Evolutionary conservation across 2,113 vertebrate genomes (phyloP).

Genomic region (Zosterops hypoxanthus): DNA sequence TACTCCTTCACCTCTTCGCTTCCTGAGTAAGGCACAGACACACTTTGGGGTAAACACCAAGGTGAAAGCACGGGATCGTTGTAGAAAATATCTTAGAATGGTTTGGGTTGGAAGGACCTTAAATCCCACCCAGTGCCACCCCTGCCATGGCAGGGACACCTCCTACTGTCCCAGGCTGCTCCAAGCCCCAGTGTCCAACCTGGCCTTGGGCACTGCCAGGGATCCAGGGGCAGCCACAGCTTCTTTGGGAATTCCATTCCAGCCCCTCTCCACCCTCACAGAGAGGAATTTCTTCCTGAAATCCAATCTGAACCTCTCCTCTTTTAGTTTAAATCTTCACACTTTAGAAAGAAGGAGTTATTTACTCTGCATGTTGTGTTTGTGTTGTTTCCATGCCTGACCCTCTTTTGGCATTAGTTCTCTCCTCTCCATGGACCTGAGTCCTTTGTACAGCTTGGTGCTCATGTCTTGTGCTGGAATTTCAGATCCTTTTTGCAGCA

Average conservation of each 20-base stretch:
- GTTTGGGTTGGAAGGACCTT: background rate
- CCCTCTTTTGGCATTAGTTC: background rate
- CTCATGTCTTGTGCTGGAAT: background rate
- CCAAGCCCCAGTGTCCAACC: rapidly evolving
- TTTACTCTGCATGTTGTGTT: background rate
- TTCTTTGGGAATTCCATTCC: background rate
- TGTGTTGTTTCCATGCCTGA: background rate
- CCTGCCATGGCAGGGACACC: background rate
- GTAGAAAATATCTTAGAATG: background rate
- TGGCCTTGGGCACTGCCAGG: background rate
- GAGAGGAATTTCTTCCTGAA: rapidly evolving
- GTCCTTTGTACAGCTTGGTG: background rate
- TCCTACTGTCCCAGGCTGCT: background rate
- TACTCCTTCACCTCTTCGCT: background rate
- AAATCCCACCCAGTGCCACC: rapidly evolving
- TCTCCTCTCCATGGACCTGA: too few species aligned
- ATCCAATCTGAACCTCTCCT: background rate
- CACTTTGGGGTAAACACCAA: background rate
- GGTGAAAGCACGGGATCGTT: rapidly evolving
- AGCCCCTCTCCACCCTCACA: rapidly evolving
- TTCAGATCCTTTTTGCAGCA: background rate
- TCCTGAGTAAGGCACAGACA: background rate
- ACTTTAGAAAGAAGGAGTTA: background rate
- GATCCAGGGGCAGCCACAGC: background rate
- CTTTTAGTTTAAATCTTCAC: background rate